Evolutionary conservation across 2,797 vertebrate species (phyloP).

Genomic region (Gallirallus australis): DNA sequence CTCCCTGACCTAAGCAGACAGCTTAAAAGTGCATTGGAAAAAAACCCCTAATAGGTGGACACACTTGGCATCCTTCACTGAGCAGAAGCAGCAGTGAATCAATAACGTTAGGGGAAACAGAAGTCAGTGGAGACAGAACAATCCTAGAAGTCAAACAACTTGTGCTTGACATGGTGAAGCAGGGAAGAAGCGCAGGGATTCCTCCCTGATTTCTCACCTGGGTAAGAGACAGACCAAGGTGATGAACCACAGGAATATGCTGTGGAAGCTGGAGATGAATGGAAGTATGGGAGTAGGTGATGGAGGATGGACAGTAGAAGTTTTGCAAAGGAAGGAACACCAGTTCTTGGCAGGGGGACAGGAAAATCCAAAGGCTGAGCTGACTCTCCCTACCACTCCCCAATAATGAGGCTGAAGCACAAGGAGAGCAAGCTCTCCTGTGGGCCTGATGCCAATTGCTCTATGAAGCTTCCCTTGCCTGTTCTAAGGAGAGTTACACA

Average conservation of each 20-base stretch:
- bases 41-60: background rate
- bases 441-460: background rate
- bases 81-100: background rate
- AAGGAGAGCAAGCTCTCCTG: constrained; percentile 44
- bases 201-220: too few species aligned
- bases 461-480: background rate
- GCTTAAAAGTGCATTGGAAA: background rate
- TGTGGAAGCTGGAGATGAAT: background rate
- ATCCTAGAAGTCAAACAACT: background rate
- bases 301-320: background rate
- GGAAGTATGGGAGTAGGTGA: background rate
- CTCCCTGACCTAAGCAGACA: background rate
- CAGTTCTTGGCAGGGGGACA: background rate
- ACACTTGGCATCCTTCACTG: background rate
- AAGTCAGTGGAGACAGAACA: background rate
- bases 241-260: background rate
- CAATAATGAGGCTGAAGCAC: constrained; percentile 48
- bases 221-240: background rate
- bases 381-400: constrained; percentile 5
- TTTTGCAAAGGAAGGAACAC: background rate
- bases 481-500: constrained; percentile 37
- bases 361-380: background rate
- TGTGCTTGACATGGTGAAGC: background rate
- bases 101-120: background rate
- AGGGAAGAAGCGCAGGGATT: background rate